Evolutionary conservation across 2,888 invertebrate species (phyloP).

Genomic region (Rhingia campestris): DNA sequence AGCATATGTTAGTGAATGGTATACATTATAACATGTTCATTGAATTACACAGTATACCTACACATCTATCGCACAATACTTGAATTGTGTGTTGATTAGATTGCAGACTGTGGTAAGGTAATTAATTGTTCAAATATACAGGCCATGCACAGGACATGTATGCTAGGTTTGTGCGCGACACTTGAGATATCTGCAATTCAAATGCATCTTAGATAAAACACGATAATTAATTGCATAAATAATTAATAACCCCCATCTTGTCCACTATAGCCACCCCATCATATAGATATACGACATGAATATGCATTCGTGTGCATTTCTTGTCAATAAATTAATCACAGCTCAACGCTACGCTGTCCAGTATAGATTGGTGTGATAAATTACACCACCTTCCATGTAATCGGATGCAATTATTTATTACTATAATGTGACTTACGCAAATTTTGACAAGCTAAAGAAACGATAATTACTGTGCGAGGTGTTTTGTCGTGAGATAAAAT

Average conservation of each 20-base stretch:
- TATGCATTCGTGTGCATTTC: constrained; percentile 67
- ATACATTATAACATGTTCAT: no score
- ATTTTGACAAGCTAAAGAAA: constrained; percentile 45
- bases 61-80: constrained; percentile 2
- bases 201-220: constrained; percentile 68
- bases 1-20: constrained; percentile 30
- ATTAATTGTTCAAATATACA: constrained; percentile 32
- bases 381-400: constrained; percentile 57
- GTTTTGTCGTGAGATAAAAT: constrained; percentile 12
- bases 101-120: constrained; percentile 17
- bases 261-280: no score
- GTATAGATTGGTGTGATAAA: constrained; percentile 63
- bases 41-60: not conserved
- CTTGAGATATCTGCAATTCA: constrained; percentile 49
- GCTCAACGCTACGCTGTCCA: constrained; percentile 49
- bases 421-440: constrained; percentile 51
- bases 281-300: constrained; percentile 30
- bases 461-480: constrained; percentile 26
- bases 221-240: constrained; percentile 67
- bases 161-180: not conserved
- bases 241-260: constrained; percentile 48
- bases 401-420: constrained; percentile 59
- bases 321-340: constrained; percentile 73
- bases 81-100: constrained; percentile 37
- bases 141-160: constrained; percentile 27